Percentiles rank a stretch among this genome's conserved stretches.
Conservation (phyloP, 2,888 invertebrate species). For the Trichacis sp. region DNA sequence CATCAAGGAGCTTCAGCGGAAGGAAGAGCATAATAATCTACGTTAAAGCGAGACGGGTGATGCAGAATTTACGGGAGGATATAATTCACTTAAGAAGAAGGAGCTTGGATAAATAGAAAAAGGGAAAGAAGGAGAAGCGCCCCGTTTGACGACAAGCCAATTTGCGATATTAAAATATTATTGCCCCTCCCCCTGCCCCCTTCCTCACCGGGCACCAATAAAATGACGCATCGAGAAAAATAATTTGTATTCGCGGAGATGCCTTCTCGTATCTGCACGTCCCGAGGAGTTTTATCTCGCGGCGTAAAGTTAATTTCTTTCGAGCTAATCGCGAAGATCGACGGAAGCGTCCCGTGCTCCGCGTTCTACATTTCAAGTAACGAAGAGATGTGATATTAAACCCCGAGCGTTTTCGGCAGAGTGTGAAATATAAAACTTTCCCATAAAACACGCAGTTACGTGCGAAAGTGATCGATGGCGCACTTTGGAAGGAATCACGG, state of each 20-base stretch:
- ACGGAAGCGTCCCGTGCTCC: not conserved
- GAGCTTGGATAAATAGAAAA: not conserved
- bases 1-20: slow-evolving; percentile 38
- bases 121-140: not conserved
- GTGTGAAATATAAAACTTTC: slow-evolving; percentile 5
- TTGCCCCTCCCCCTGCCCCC: no score
- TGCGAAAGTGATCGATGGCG: slow-evolving; percentile 6
- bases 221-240: not conserved
- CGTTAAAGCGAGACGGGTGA: slow-evolving; percentile 29
- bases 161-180: no score
- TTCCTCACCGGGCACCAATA: no score
- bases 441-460: slow-evolving; percentile 2
- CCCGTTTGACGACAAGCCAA: no score
- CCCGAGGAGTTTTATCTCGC: not conserved
- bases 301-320: slow-evolving; percentile 1
- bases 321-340: slow-evolving; percentile 1
- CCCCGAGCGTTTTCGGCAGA: not conserved
- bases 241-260: slow-evolving; percentile 2
- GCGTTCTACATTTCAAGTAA: slow-evolving; percentile 5
- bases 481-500: not conserved
- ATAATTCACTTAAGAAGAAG: not conserved
- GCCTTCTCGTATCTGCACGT: not conserved
- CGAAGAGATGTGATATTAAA: slow-evolving; percentile 2
- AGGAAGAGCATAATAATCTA: slow-evolving; percentile 42
- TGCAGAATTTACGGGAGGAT: slow-evolving; percentile 20